Evolutionary conservation across 2,888 invertebrate genomes (phyloP), one percentile per base, ranked within the genome.

Genomic region (Tipula helvola): DNA sequence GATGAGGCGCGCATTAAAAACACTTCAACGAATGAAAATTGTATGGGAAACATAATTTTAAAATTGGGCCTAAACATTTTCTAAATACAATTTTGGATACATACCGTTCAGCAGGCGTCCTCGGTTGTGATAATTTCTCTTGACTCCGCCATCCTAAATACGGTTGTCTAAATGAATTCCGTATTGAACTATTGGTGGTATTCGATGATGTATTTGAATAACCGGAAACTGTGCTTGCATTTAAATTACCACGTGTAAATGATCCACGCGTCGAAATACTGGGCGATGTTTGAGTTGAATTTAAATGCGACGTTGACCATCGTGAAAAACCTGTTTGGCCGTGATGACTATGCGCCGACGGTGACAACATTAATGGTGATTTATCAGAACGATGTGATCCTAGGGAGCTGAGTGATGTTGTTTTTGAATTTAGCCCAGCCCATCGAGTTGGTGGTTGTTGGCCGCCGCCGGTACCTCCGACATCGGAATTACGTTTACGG

Each of bases 91-190:
- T 71, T 57, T 28, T 28, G 28, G 28, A 28, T 28, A 88, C 88
- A 89, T 89, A 94, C 93, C 96, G 94, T 92, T 97, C 97, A 89
- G 97, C 96, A 84, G 97, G 97, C 87, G 97, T 96, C 89, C 97
- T 93, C 1, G 96, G 96, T 89, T 93, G 93, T 88, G 95, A 94
- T 86, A 97, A 93, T 88, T 96, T 94, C 91, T 97, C 97, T 91
- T 97, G 96, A 90, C 95, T 95, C 89, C 97, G 93, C 97, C 97
- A 97, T 86, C 97, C 97, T 88, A 97, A 93, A 92, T 97, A 97
- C 0, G 97, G 97, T 90, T 96, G 96, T 57, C 97, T 94, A 89
- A 96, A 96, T 90, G 96, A 96, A 88, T 90, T 91, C 86, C 92
- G 89, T 86, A 91, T 89, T 18, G 44, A 47, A 13, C 44, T 86